These are phyloP conservation scores for Oreochromis niloticus DNA, from an alignment of 2,113 vertebrate species.

Conservation along the genomic window DNA sequence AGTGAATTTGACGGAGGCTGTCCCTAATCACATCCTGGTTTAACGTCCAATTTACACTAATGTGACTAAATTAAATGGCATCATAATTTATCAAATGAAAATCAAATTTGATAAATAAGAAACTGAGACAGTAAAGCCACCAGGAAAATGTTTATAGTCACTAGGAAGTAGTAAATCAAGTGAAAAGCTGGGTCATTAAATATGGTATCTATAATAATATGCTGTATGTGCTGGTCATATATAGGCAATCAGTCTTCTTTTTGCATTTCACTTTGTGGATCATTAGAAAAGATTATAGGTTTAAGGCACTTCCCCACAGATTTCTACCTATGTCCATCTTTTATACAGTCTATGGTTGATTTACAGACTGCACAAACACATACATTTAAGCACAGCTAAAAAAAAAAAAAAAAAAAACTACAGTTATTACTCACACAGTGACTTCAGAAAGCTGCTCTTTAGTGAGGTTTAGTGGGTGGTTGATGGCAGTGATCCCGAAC, in stretches of 20 bases:
- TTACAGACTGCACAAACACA: not conserved
- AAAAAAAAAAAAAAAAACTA: not conserved
- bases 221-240: not conserved
- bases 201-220: not conserved
- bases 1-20: not conserved
- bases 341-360: not conserved
- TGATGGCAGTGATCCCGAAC: constrained; percentile 85
- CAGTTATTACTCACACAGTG: constrained; percentile 83
- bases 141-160: not conserved
- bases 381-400: not conserved
- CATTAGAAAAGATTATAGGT: not conserved
- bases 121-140: not conserved
- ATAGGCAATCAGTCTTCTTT: not conserved
- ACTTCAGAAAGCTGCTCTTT: constrained; percentile 97
- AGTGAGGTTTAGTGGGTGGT: constrained; percentile 94
- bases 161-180: not conserved
- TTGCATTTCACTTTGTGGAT: not conserved
- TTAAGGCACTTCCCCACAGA: not conserved
- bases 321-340: not conserved
- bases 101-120: not conserved
- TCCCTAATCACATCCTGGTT: not conserved
- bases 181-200: not conserved
- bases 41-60: not conserved
- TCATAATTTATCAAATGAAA: not conserved
- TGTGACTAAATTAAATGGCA: not conserved